Base-by-base conservation (phyloP, 2,888 invertebrate species). In the Sabellastarte sp. region DNA sequence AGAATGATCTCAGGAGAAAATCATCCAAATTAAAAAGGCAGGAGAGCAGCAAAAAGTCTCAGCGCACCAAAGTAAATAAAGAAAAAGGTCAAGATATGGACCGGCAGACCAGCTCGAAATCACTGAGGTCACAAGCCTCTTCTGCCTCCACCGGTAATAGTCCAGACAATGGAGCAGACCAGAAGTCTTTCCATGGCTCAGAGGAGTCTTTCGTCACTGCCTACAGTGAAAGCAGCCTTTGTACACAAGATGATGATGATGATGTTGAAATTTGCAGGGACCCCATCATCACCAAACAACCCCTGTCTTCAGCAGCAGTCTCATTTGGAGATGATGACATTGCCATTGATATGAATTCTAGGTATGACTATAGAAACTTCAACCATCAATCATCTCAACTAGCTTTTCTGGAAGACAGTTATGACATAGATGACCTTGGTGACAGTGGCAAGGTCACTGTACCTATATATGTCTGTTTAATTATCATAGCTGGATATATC, bases 401-500 rank as follows among this genome's bases (percentile, higher is more conserved):
- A 41, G 20, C 10, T 41, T 41, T 15, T 41, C 10, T 41, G 41
- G 41, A 41, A 41, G 41, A 41, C 41, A 10, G 20, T 41, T 41
- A 15, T 15, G 41, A 41, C 20, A 15, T 41, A 15, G 41, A 41
- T 20, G 41, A 53, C 32, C 60, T 66, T 30, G 68, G 61, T 3
- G 57, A 60, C 58, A 60, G 61, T 10, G 65, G 57, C 1, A 69
- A 72, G n/a, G 78, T 81, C 2, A 76, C 81, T 1, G 95, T 96
- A 1, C 96, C 96, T 15, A 91, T 97, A 50, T 86, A 92, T 63
- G 87, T 96, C 55, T 96, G 95, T 83, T 87, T 96, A 33, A 88
- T 91, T 67, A 92, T 95, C 71, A 93, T 97, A 89, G 89, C 94
- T 73, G 90, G 91, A 77, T 91, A 92, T 81, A 89, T 93, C 63